A percentile compares a stretch with the other conserved stretches of the same genome.
Conservation (phyloP, 2,888 invertebrate species). For the Drosophila imparisetae region DNA sequence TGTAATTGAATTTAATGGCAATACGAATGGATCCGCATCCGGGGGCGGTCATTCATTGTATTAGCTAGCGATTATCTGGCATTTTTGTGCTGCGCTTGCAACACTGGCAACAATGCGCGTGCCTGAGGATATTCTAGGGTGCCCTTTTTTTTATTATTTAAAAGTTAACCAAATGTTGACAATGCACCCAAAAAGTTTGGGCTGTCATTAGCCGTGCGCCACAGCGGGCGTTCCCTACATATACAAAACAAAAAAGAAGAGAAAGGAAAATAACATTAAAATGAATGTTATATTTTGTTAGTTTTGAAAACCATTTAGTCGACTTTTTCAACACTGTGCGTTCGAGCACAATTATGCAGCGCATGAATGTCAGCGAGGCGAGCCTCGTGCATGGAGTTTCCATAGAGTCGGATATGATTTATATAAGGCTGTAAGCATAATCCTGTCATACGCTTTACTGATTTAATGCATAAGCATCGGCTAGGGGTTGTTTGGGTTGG, state of each 20-base stretch:
- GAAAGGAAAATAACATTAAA: conserved; percentile 4
- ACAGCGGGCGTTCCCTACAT: not conserved
- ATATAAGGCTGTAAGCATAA: conserved; percentile 69
- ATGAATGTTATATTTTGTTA: not conserved
- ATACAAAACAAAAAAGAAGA: not conserved
- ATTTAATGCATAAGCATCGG: conserved; percentile 72
- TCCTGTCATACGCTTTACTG: conserved; percentile 74
- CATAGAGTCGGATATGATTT: conserved; percentile 74
- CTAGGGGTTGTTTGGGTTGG: conserved; percentile 8
- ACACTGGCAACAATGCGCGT: conserved; percentile 47
- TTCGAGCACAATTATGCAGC: not conserved
- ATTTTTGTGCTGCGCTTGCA: conserved; percentile 71
- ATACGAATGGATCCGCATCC: conserved; percentile 68
- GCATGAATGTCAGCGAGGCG: not conserved
- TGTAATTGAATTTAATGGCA: conserved; percentile 80
- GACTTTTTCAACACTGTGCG: conserved; percentile 3
- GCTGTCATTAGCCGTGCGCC: conserved; percentile 30
- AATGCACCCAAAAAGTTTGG: conserved; percentile 21
- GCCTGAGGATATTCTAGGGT: conserved; percentile 27
- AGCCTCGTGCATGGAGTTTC: conserved; percentile 44
- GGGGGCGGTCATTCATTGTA: conserved; percentile 69
- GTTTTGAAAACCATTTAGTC: not conserved
- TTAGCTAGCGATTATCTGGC: conserved; percentile 73
- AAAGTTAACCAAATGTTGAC: conserved; percentile 27
- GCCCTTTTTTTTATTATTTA: conserved; percentile 2